Evolutionary conservation across 1,140 invertebrate species (phyloP).

Genomic region (Pantala flavescens): DNA sequence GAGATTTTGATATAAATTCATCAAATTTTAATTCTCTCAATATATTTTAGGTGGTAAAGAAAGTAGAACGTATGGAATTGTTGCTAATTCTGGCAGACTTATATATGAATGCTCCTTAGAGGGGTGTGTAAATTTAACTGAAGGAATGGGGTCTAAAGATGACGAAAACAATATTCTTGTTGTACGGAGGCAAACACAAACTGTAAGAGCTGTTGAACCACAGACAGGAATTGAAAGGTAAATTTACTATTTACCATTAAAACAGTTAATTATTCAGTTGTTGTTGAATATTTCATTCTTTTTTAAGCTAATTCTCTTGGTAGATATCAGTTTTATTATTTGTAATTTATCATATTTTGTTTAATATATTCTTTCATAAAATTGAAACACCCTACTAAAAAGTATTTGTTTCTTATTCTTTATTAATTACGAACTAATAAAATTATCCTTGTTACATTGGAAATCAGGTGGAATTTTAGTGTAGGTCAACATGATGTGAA

Average conservation of each 20-base stretch:
- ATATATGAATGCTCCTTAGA: slow-evolving; percentile 65
- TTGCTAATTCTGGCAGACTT: slow-evolving; percentile 60
- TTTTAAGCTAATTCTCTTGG: too few species aligned
- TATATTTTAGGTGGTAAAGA: slow-evolving; percentile 41
- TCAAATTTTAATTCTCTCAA: slow-evolving; percentile 17
- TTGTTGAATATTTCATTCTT: too few species aligned
- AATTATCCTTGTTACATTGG: slow-evolving; percentile 24
- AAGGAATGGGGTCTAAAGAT: slow-evolving; percentile 28
- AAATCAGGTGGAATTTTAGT: slow-evolving; percentile 91
- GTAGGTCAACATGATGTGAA: slow-evolving; percentile 77
- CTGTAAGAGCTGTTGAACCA: slow-evolving; percentile 75
- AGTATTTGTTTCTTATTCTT: too few species aligned
- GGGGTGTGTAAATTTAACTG: slow-evolving; percentile 54
- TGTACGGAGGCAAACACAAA: slow-evolving; percentile 69
- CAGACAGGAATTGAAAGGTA: slow-evolving; percentile 69
- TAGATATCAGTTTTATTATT: too few species aligned
- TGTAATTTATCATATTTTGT: too few species aligned
- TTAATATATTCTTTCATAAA: too few species aligned
- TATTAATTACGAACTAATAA: too few species aligned
- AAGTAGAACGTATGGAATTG: slow-evolving; percentile 50
- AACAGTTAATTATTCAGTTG: too few species aligned
- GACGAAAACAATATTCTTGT: slow-evolving; percentile 58
- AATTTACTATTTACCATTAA: slow-evolving; percentile 19
- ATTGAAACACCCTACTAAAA: too few species aligned
- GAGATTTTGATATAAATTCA: too few species aligned